Evolutionary conservation across 2,888 invertebrate genomes (phyloP).

Genomic region (Zaprionus bogoriensis): DNA sequence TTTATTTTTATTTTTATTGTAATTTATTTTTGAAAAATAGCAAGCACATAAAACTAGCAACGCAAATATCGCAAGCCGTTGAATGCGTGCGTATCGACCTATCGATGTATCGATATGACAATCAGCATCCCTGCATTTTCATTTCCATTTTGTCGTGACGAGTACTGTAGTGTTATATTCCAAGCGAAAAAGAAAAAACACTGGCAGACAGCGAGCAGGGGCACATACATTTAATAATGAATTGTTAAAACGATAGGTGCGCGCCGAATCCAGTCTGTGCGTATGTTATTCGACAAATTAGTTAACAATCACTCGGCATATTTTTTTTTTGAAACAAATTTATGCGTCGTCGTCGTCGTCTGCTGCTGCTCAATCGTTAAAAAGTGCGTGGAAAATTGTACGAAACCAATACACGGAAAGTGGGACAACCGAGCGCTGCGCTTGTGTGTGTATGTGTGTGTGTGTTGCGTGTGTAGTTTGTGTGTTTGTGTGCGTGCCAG

Average conservation of each 20-base stretch:
- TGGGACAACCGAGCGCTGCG: conserved; percentile 72
- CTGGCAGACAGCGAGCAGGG: conserved; percentile 66
- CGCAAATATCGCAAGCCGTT: too few species aligned
- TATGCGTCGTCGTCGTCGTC: conserved; percentile 57
- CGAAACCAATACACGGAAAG: conserved; percentile 77
- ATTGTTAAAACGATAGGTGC: conserved; percentile 69
- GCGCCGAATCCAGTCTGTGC: conserved; percentile 62
- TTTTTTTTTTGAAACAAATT: conserved; percentile 54
- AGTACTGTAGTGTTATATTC: conserved; percentile 68
- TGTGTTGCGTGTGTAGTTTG: conserved; percentile 27
- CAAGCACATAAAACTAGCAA: too few species aligned
- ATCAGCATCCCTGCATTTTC: conserved; percentile 37
- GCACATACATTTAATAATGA: conserved; percentile 68
- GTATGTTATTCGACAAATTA: conserved; percentile 43
- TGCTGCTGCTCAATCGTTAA: conserved; percentile 61
- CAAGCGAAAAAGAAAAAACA: conserved; percentile 73
- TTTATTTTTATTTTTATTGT: neutral
- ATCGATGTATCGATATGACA: conserved; percentile 52
- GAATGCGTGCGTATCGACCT: too few species aligned
- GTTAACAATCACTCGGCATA: conserved; percentile 31
- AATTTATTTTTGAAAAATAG: too few species aligned
- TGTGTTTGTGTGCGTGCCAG: conserved; percentile 23
- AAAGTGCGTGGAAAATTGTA: conserved; percentile 77
- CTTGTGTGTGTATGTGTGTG: conserved; percentile 44
- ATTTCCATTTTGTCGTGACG: conserved; percentile 61